Base-by-base conservation (phyloP, 2,113 vertebrate species). In the Hucho hucho region DNA sequence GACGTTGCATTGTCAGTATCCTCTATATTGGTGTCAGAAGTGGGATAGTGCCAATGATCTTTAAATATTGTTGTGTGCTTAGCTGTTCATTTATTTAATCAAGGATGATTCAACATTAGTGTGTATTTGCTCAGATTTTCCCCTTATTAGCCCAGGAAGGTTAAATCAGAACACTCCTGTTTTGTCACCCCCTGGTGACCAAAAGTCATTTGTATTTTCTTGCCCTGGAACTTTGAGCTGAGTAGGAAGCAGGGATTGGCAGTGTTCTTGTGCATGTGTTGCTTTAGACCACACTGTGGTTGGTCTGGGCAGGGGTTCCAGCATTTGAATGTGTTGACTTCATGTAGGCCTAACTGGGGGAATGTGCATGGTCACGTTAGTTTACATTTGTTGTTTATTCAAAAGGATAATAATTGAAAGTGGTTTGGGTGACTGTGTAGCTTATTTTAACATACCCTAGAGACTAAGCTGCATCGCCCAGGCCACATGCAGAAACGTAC, bases 281-380 rank as follows among this genome's bases (percentile, higher is more conserved):
- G 24, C 28, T 43, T 12, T 69, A 46, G 29, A 59, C 73, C 47
- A 22, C 71, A 64, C 14, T 68, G 76, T 63, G 76, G 46, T 43
- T 11, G 37, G 37, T 2, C 63, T 6, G 49, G 73, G 63, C 76
- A 70, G 26, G 61, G 26, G 26, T n/a, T 70, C 46, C 70, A 69
- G 69, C 73, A 75, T 78, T 78, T 69, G 32, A 72, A 63, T 69
- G 47, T 29, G 72, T 56, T 78, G 71, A 74, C 66, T 25, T 84
- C 76, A 81, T 76, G 79, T 74, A 58, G 25, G 12, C 28, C 28
- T 53, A 53, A 70, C 26, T 22, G 26, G 61, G 66, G 69, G 69
- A 71, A 47, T 69, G 37, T 58, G n/a, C 1, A n/a, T 65, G 58
- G 16, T 75, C 72, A 65, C 43, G 28, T 43, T 64, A 64, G 24